A percentile compares a stretch with the other conserved stretches of the same genome.
Conservation (phyloP, 2,797 vertebrate species). For the Chiloscyllium punctatum region DNA sequence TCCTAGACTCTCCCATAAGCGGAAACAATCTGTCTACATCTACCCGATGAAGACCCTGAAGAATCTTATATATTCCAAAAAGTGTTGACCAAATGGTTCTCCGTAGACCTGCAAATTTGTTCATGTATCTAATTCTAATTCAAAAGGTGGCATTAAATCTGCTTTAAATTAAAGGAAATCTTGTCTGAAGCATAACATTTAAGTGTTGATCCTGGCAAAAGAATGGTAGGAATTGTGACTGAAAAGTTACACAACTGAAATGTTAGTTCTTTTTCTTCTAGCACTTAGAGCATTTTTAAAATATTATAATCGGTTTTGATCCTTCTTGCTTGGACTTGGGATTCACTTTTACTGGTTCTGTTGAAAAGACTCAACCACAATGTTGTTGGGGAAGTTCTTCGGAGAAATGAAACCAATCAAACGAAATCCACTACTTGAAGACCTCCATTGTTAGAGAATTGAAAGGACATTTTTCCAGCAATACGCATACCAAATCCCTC, state of each 20-base stretch:
- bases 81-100: no score
- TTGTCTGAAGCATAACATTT: neutral
- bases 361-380: neutral
- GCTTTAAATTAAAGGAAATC: neutral
- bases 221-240: neutral
- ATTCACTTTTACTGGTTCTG: neutral
- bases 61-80: no score
- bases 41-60: no score
- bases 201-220: neutral
- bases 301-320: neutral
- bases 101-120: no score
- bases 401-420: neutral
- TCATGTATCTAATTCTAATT: no score
- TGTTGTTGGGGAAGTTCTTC: neutral
- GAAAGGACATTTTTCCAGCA: neutral
- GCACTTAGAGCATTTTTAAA: no score
- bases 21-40: no score
- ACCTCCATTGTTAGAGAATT: neutral
- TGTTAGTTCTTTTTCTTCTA: no score
- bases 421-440: neutral
- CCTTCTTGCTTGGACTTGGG: neutral
- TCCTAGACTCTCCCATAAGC: no score
- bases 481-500: no score
- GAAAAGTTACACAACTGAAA: no score
- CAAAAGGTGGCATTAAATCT: no score